Base-by-base conservation (phyloP, 2,888 invertebrate species). In the Ormyrus labotus region DNA sequence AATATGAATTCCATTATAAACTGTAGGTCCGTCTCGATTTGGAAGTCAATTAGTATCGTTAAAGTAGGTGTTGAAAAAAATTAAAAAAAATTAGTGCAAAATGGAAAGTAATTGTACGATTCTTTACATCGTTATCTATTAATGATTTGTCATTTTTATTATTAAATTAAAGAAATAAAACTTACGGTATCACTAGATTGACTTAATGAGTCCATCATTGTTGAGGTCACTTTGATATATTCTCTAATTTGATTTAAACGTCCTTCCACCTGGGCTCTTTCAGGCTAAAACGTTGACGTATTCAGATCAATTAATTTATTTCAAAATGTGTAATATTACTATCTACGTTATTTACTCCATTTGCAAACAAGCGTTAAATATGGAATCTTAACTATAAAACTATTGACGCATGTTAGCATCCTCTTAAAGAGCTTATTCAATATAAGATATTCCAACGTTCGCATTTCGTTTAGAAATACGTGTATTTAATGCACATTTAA, bases 231-330 rank as follows among this genome's bases (percentile, higher is more conserved):
- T 86, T 93, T 92, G 82, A 95, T 94, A 87, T 95, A 95, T 87
- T 95, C 95, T 69, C 94, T 91, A 83, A 95, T 95, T 90, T 95
- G 95, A 80, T 93, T 93, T 19, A 95, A 91, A 68, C 95, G 93
- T 53, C 93, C 93, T 86, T 95, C 94, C 60, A 95, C 94, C 73
- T 95, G 94, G 45, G 93, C 93, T 71, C 94, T 93, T 84, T 95
- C 94, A 6, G 94, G 94, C 90, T 90, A 78, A 58, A 83, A 78
- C 34, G 34, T 34, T 34, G 34, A 34, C 34, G 34, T 34, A 34
- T 34, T 34, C 0, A 34, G 34, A 4, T 51, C 5, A 61, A 34
- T 64, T 19, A 71, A 11, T 69, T 58, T 19, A 69, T 47, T 45
- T 72, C 5, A 9, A 68, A 67, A 55, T 63, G 68, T 64, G 69